A percentile compares a stretch with the other conserved stretches of the same genome.
Conservation (phyloP, 2,113 vertebrate species). For the Spilogale gracilis region DNA sequence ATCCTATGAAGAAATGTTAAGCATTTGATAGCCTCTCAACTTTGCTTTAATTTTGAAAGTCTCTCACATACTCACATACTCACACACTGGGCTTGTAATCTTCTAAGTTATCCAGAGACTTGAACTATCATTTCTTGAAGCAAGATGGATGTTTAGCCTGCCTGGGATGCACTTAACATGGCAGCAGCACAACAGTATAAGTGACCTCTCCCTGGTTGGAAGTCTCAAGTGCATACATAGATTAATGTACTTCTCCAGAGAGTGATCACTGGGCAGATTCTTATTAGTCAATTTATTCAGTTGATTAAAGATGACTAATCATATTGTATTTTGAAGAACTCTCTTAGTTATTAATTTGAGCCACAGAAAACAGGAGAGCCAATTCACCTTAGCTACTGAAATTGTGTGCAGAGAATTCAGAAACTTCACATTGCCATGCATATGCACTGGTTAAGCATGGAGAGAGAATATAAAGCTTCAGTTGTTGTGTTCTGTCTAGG, state of each 20-base stretch:
- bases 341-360: not conserved
- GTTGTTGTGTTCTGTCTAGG: not conserved
- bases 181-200: not conserved
- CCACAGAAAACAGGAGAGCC: not conserved
- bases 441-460: rapidly evolving
- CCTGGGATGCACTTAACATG: constrained; percentile 33
- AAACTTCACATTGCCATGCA: rapidly evolving
- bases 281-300: constrained; percentile 55
- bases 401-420: not conserved
- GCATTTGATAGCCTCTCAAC: constrained; percentile 57
- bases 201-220: not conserved
- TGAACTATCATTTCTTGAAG: constrained; percentile 66
- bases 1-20: constrained; percentile 25
- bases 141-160: constrained; percentile 52
- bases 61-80: constrained; percentile 55
- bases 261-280: constrained; percentile 22
- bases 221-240: constrained; percentile 33
- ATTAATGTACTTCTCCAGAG: constrained; percentile 57
- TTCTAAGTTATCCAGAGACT: constrained; percentile 61
- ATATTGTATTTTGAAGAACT: constrained; percentile 45
- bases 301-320: constrained; percentile 67
- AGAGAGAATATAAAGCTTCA: not conserved
- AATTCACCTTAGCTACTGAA: not conserved
- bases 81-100: not conserved
- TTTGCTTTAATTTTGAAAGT: constrained; percentile 78